phyloP scores from a whole-genome alignment of 2,888 invertebrate genomes.

The Laothoe populi region DNA sequence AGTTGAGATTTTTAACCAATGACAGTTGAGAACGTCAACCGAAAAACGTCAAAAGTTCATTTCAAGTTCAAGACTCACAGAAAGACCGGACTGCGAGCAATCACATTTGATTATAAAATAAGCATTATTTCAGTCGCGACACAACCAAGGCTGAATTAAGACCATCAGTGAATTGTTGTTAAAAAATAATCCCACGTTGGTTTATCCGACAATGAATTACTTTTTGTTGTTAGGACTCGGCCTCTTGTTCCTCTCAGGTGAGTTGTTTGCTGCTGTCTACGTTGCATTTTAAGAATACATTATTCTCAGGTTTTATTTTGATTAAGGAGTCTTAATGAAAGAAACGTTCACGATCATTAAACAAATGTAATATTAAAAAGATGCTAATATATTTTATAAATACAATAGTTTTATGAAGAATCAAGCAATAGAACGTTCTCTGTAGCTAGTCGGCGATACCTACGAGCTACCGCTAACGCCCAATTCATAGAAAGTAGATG shows the following conservation, averaged over 20 bases:
- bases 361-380: background rate
- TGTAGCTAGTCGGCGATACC: too few relatives aligned
- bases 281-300: constrained; percentile 34
- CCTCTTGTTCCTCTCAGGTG: constrained; percentile 74
- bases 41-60: constrained; percentile 23
- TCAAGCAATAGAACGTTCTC: background rate
- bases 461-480: too few relatives aligned
- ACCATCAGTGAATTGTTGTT: constrained; percentile 19
- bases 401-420: background rate
- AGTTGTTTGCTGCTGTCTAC: constrained; percentile 43
- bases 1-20: constrained; percentile 2
- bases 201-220: constrained; percentile 65
- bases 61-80: constrained; percentile 29
- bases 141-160: background rate
- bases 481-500: background rate
- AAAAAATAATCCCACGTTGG: constrained; percentile 26
- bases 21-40: background rate
- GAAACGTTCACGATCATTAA: background rate
- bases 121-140: background rate
- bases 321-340: background rate
- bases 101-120: background rate
- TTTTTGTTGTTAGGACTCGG: constrained; percentile 64
- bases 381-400: background rate
- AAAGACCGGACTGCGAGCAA: constrained; percentile 13
- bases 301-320: background rate